phyloP scores from a whole-genome alignment of 2,888 invertebrate species.

The Opisthograptis luteolata region DNA sequence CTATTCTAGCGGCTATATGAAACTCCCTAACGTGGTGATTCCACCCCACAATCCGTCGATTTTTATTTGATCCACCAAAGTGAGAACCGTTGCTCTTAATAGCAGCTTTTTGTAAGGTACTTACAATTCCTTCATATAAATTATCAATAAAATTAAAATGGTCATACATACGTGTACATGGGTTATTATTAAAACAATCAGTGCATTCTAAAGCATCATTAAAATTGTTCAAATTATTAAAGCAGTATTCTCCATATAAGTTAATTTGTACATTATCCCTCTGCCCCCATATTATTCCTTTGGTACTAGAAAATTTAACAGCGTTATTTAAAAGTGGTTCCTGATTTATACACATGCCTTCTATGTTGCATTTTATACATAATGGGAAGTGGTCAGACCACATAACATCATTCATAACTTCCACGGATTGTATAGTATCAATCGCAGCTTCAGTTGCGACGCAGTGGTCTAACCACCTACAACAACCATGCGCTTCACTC shows the following conservation, averaged over 20 bases:
- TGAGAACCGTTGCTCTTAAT: neutral
- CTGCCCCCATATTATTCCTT: neutral
- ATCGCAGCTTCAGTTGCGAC: slow-evolving; percentile 7
- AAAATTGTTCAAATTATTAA: neutral
- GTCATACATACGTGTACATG: neutral
- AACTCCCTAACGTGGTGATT: slow-evolving; percentile 1
- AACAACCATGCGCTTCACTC: slow-evolving; percentile 2
- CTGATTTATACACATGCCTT: neutral
- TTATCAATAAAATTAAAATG: neutral
- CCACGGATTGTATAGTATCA: slow-evolving; percentile 4
- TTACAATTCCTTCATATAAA: neutral
- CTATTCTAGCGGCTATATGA: slow-evolving; percentile 3
- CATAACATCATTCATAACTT: slow-evolving; percentile 7
- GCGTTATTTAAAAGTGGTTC: neutral
- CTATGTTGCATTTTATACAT: slow-evolving; percentile 1
- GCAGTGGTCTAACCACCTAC: slow-evolving; percentile 18
- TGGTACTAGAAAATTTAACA: too few relatives aligned
- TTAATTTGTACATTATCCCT: neutral
- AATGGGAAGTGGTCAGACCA: slow-evolving; percentile 4
- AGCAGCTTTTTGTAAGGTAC: neutral
- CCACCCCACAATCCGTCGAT: neutral
- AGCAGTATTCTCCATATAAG: slow-evolving; percentile 2
- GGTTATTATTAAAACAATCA: neutral
- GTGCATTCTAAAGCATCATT: neutral
- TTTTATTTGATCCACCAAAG: neutral